These are phyloP conservation scores for Sebastes vulpes DNA, from an alignment of 2,797 vertebrate genomes.

Conservation along the genomic window DNA sequence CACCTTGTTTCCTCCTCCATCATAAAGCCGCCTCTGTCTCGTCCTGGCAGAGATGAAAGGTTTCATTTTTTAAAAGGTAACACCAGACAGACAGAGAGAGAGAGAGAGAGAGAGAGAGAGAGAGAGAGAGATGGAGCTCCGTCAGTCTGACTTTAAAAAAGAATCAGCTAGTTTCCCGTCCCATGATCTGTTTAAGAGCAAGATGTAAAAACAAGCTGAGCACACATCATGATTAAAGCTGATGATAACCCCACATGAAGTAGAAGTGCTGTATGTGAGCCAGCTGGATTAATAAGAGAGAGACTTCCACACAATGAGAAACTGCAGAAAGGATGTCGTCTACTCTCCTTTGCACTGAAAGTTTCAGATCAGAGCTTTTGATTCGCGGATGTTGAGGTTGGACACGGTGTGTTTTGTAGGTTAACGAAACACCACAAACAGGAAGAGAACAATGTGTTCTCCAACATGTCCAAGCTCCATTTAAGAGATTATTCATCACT, in stretches of 20 bases:
- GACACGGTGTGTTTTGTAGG: neutral
- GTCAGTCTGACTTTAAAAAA: neutral
- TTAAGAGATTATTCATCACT: neutral
- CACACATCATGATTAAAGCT: neutral
- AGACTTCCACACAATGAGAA: neutral
- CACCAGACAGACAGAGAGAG: neutral
- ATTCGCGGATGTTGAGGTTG: too few species aligned
- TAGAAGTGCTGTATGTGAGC: neutral
- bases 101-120: too few species aligned
- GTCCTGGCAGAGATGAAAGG: neutral
- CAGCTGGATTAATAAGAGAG: neutral
- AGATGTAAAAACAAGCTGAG: neutral
- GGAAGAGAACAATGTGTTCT: neutral
- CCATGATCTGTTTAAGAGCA: neutral
- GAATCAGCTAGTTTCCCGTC: neutral
- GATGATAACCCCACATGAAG: neutral
- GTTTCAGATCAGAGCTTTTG: neutral
- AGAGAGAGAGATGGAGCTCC: neutral
- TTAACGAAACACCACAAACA: neutral
- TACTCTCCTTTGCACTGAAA: neutral
- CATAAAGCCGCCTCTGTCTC: too few species aligned
- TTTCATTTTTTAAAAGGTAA: neutral
- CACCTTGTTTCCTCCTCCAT: neutral
- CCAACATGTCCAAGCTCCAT: neutral
- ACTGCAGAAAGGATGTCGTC: neutral